Evolutionary conservation across 2,113 vertebrate species (phyloP), one percentile per base, ranked within the genome.

Genomic region (Puntigrus tetrazona): DNA sequence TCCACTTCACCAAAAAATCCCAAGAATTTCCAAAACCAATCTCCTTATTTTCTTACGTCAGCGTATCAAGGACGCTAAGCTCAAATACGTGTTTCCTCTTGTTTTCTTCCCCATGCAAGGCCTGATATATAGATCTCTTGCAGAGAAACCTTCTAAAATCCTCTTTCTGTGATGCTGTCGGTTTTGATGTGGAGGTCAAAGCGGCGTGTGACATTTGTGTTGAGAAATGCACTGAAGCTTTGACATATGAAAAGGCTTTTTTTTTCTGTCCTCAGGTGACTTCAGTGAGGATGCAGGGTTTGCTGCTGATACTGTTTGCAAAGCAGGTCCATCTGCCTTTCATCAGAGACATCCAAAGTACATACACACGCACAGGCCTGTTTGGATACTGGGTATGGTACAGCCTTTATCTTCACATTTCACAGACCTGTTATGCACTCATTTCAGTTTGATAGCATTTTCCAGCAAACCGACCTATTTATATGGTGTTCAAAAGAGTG

Each of bases 341-440:
- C 91, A 92, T 98, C 87, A 94, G 94, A 83, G 91, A 96, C 79
- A 73, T 99, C 78, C 95, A 93, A 77, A 96, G 94, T 85, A 94
- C 95, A 57, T 98, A 97, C 89, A 98, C 93, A 0, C 97, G 97
- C 4, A 99, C 98, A 0, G 98, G 98, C 81, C 87, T 99, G 72
- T 97, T 95, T 0, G 97, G 98, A 25, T 98, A 96, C 92, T 99
- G 98, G 98, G 98, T 99, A 93, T 86, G 90, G 79, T 2, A 74
- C 4, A 65, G 29, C 43, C 22, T 70, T 78, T 29, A 52, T 78
- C 7, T n/a, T 78, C 3, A 43, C 36, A 61, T 41, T 27, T 36
- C 9, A 41, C 34, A 41, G 6, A 22, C 34, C 29, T 67, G 31
- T 67, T 29, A 67, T 31, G 8, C 6, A 31, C 14, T 65, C 3